These are phyloP conservation scores for Ictidomys tridecemlineatus DNA, from an alignment of 2,113 vertebrate genomes.

Conservation along the genomic window DNA sequence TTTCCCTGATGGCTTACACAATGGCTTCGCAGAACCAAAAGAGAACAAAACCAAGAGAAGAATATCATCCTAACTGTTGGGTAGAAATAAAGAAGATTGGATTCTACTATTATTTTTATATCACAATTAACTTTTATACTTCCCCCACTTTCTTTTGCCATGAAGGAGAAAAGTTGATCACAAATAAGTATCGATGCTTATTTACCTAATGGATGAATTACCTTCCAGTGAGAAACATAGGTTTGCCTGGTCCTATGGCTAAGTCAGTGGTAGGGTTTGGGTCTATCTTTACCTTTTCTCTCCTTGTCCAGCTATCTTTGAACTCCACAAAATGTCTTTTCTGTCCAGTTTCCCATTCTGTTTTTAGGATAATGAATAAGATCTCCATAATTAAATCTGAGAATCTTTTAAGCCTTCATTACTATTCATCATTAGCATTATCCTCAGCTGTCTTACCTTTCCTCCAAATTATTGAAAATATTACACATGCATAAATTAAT, in stretches of 20 bases:
- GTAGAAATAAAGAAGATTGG: constrained; percentile 1
- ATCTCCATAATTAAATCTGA: constrained; percentile 50
- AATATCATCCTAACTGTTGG: background rate
- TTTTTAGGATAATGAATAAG: constrained; percentile 34
- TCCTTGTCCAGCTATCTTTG: background rate
- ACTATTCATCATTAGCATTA: constrained; percentile 49
- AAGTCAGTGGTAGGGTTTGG: background rate
- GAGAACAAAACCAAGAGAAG: background rate
- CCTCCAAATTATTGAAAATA: constrained; percentile 67
- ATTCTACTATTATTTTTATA: background rate
- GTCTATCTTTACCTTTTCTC: background rate
- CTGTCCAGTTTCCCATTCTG: background rate
- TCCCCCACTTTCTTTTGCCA: background rate
- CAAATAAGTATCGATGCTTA: background rate
- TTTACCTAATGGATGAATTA: background rate
- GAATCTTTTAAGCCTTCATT: constrained; percentile 37
- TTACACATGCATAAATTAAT: constrained; percentile 75
- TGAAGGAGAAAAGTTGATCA: background rate
- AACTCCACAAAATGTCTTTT: background rate
- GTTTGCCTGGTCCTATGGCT: too few species aligned
- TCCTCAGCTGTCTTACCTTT: constrained; percentile 41
- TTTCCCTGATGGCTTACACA: background rate
- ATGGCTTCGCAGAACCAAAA: background rate
- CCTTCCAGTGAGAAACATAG: background rate
- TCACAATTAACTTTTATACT: background rate